A percentile compares a stretch with the other conserved stretches of the same genome.
These are phyloP conservation scores for Leptothorax acervorum DNA, from an alignment of 2,888 invertebrate genomes.

Conservation along the genomic window DNA sequence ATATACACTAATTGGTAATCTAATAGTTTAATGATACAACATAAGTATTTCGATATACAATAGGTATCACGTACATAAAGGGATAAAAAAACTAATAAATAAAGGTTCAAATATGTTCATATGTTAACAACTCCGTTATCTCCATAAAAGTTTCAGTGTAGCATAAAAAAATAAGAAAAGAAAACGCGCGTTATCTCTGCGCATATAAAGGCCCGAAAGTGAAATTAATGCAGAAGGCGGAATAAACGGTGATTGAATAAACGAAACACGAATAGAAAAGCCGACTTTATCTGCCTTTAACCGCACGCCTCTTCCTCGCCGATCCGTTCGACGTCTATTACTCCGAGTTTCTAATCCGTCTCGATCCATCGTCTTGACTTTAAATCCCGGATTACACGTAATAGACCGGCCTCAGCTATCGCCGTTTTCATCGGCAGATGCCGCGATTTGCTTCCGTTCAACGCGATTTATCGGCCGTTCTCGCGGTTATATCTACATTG, in stretches of 20 bases:
- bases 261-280: constrained; percentile 51
- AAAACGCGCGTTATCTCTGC: background rate
- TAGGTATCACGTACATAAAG: background rate
- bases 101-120: background rate
- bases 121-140: background rate
- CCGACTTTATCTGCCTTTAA: constrained; percentile 38
- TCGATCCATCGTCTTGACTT: constrained; percentile 53
- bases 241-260: constrained; percentile 37
- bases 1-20: constrained; percentile 25
- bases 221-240: constrained; percentile 9
- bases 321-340: constrained; percentile 44
- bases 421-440: constrained; percentile 37
- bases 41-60: background rate
- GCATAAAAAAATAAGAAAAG: background rate
- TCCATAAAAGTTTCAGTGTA: background rate
- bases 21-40: constrained; percentile 12
- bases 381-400: constrained; percentile 51
- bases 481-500: constrained; percentile 6
- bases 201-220: background rate
- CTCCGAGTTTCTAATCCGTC: constrained; percentile 52
- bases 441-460: constrained; percentile 43
- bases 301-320: constrained; percentile 36
- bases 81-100: background rate
- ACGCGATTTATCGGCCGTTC: constrained; percentile 28
- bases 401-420: constrained; percentile 41